Evolutionary conservation across 2,113 vertebrate genomes (phyloP).

Genomic region (Agapornis roseicollis): DNA sequence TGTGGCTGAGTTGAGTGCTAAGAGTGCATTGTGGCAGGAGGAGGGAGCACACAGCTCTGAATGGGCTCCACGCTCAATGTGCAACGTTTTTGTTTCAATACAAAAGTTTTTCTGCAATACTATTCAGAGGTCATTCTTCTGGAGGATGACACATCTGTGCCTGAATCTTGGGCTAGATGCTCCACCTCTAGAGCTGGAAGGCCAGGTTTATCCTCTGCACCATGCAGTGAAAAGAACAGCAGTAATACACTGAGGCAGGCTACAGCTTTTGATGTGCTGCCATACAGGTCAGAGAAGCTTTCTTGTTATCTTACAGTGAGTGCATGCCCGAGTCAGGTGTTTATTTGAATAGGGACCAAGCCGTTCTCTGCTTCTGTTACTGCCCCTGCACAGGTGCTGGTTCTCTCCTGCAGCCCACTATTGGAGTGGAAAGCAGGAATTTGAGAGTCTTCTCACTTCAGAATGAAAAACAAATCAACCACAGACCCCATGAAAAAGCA

Average conservation of each 20-base stretch:
- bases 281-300: neutral
- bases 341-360: neutral
- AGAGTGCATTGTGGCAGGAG: neutral
- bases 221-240: neutral
- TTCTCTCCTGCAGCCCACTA: neutral
- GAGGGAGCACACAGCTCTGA: neutral
- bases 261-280: neutral
- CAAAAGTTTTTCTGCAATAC: neutral
- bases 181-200: neutral
- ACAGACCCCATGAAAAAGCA: neutral
- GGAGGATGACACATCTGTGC: neutral
- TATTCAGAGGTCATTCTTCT: neutral
- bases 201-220: neutral
- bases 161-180: neutral
- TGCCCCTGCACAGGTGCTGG: neutral
- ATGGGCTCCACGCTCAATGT: neutral
- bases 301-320: fast-evolving
- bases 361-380: neutral
- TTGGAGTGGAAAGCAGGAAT: neutral
- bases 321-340: neutral
- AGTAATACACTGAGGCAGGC: neutral
- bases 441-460: neutral
- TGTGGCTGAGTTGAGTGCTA: neutral
- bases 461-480: neutral
- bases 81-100: neutral